These are phyloP conservation scores for Stenolophus ochropezus DNA, from an alignment of 2,888 invertebrate genomes.

Conservation along the genomic window DNA sequence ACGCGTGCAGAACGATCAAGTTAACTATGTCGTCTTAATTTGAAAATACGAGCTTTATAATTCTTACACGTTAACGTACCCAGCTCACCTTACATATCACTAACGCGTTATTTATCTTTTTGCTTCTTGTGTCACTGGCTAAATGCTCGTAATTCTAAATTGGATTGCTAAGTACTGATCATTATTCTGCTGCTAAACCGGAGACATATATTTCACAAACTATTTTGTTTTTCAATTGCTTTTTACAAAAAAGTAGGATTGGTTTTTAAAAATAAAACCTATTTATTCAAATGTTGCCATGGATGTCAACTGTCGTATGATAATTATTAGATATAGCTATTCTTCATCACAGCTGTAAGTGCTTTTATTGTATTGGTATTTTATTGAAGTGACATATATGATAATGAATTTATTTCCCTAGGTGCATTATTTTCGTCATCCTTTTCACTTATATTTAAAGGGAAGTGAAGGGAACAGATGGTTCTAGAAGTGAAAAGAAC, in stretches of 20 bases:
- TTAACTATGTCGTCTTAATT: conserved; percentile 55
- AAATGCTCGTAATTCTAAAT: conserved; percentile 24
- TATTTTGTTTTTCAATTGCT: neutral
- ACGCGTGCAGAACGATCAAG: conserved; percentile 48
- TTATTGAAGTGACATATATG: no score
- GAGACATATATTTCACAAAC: neutral
- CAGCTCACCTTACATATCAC: conserved; percentile 55
- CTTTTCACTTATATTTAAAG: no score
- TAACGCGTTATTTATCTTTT: conserved; percentile 50
- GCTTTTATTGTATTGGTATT: no score
- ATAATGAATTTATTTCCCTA: no score
- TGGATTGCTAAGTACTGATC: conserved; percentile 22
- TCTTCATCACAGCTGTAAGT: no score
- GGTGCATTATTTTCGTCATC: no score
- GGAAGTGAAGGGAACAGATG: no score
- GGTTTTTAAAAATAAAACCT: no score
- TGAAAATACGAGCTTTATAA: conserved; percentile 59
- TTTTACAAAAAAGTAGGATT: neutral
- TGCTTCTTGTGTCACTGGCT: conserved; percentile 7
- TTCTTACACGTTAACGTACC: conserved; percentile 53
- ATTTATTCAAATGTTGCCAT: no score
- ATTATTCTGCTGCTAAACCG: conserved; percentile 2
- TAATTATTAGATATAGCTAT: no score
- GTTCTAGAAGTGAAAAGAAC: no score
- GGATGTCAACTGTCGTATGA: no score